These are phyloP conservation scores for Xiphias gladius DNA, from an alignment of 2,113 vertebrate genomes.

Conservation along the genomic window DNA sequence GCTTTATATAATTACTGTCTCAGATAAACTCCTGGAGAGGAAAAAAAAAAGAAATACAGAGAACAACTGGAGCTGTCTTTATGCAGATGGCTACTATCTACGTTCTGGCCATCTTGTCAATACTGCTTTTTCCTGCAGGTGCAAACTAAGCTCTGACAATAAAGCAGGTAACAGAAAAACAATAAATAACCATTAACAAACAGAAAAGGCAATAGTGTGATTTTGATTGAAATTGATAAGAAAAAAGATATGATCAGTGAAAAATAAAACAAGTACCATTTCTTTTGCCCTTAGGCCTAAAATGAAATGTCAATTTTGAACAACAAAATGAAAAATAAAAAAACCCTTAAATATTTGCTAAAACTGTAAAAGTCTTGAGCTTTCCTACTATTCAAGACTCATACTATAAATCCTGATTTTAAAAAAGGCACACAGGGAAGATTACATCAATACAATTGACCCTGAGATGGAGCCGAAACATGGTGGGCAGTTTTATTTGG, in stretches of 20 bases:
- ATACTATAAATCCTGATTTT: constrained; percentile 19
- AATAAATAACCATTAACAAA: neutral
- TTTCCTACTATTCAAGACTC: neutral
- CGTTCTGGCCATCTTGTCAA: constrained; percentile 1
- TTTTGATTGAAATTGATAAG: constrained; percentile 31
- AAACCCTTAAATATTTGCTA: neutral
- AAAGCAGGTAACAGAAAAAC: neutral
- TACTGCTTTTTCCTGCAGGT: constrained; percentile 13
- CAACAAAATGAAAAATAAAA: no score
- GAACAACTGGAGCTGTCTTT: neutral
- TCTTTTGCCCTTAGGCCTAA: neutral
- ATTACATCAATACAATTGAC: constrained; percentile 49
- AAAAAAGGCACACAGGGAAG: constrained; percentile 19
- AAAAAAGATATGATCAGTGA: constrained; percentile 3
- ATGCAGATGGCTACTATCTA: neutral
- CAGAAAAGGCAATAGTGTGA: neutral
- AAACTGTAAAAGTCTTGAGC: neutral
- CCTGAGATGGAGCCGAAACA: constrained; percentile 50
- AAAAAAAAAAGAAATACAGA: neutral
- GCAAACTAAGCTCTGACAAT: constrained; percentile 5
- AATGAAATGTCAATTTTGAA: neutral
- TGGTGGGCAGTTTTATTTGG: constrained; percentile 38
- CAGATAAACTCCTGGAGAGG: neutral
- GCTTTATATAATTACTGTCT: neutral
- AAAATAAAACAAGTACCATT: neutral